Evolutionary conservation across 1,140 invertebrate species (phyloP).

Genomic region (Brachionus manjavacas): DNA sequence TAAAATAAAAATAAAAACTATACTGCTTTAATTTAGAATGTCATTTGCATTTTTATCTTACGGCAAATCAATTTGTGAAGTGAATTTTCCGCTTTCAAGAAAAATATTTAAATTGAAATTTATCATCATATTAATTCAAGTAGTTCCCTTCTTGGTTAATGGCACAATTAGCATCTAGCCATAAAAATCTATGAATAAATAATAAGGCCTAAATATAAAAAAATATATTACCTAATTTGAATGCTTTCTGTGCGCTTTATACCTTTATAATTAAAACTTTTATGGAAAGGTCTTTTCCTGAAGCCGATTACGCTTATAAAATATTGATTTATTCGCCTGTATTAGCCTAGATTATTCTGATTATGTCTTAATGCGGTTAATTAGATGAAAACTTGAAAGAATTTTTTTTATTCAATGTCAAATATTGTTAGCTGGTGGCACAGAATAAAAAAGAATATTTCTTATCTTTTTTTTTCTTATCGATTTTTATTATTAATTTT

Average conservation of each 20-base stretch:
- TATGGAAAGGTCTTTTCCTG: neutral
- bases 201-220: neutral
- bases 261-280: constrained; percentile 11
- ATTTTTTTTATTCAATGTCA: neutral
- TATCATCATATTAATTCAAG: neutral
- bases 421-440: neutral
- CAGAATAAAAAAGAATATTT: neutral
- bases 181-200: neutral
- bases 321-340: neutral
- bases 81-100: neutral
- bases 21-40: neutral
- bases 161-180: neutral
- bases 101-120: neutral
- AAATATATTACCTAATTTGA: neutral
- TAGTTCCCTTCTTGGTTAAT: neutral
- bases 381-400: neutral
- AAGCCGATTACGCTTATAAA: neutral
- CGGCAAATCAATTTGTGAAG: neutral
- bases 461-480: neutral
- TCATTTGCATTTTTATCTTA: neutral
- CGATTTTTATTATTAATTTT: neutral
- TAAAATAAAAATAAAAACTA: neutral
- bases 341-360: neutral
- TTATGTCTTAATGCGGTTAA: neutral
- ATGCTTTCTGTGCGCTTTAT: neutral